Conservation (phyloP, 1,140 invertebrate species). For the Drosophila orena region DNA sequence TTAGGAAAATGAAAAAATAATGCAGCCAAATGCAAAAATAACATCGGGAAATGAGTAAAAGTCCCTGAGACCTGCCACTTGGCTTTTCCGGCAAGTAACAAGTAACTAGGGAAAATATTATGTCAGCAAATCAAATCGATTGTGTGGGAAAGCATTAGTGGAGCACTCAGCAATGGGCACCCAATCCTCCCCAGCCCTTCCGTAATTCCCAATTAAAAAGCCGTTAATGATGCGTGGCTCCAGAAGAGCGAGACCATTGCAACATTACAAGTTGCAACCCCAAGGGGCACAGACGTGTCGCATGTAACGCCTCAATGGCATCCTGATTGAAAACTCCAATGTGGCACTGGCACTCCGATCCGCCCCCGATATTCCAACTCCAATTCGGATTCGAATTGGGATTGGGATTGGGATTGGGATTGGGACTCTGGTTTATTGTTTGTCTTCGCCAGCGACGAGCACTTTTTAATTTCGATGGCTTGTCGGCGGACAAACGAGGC, state of each 20-base stretch:
- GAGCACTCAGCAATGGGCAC: constrained; percentile 15
- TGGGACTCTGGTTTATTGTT: constrained; percentile 53
- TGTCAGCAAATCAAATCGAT: constrained; percentile 41
- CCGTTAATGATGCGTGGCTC: constrained; percentile 70
- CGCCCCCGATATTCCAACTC: constrained; percentile 1
- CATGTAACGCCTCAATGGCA: constrained; percentile 71
- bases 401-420: background rate
- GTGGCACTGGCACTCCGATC: constrained; percentile 34
- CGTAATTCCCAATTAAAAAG: constrained; percentile 56
- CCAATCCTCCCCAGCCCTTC: constrained; percentile 4
- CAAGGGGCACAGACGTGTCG: constrained; percentile 57
- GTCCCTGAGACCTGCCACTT: background rate
- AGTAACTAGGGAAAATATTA: constrained; percentile 40
- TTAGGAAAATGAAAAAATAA: constrained; percentile 71
- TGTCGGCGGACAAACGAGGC: constrained; percentile 66
- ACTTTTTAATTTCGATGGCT: constrained; percentile 62
- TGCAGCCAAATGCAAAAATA: constrained; percentile 66
- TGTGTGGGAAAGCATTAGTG: constrained; percentile 63
- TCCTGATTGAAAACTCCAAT: constrained; percentile 77
- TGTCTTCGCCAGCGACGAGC: constrained; percentile 56
- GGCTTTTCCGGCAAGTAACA: constrained; percentile 14
- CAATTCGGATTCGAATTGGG: too few relatives aligned
- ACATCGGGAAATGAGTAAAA: constrained; percentile 37
- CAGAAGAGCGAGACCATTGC: constrained; percentile 15
- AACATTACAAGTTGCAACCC: constrained; percentile 12